Base-by-base conservation (phyloP, 2,113 vertebrate genomes). In the Embiotoca jacksoni region DNA sequence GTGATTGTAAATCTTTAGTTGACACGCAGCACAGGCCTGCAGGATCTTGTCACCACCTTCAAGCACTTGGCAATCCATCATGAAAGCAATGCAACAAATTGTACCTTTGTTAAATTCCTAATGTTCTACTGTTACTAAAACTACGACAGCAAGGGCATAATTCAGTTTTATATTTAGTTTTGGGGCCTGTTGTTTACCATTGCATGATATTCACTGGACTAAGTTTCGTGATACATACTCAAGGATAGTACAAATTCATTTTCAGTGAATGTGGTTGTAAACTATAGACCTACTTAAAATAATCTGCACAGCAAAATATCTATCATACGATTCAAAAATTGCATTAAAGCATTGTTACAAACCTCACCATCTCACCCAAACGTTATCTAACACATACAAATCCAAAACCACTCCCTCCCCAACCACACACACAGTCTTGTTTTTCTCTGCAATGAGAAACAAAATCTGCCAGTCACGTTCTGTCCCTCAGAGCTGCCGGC, bases 401-500 rank as follows among this genome's bases (percentile, higher is more conserved):
- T 33, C 53, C 66, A n/a, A 57, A 81, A 53, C 35, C 72, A 60
- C 55, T 54, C 15, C 2, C 72, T 54, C 23, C 23, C 23, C 23
- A 23, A 23, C 23, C 23, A 23, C 23, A 23, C 23, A 14, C 33
- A 30, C 60, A 57, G 65, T 56, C 41, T 50, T 41, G 6, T 6
- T 65, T 57, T 35, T 46, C 15, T 57, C 23, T 41, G 60, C 33
- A 66, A 33, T 46, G 14, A 71, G 15, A 81, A 78, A 44, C 16
- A 57, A 65, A 65, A 56, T 82, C 49, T 30, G 10, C 64, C 70
- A 36, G 67, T 74, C 39, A 8, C 37, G 41, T 32, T 78, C 61
- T n/a, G 2, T n/a, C 15, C 39, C 81, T 95, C 89, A 96, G 68
- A 97, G 91, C 79, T 96, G 95, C 47, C 92, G 84, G 84, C 84